A percentile compares a stretch with the other conserved stretches of the same genome.
These are phyloP conservation scores for Machimus atricapillus DNA, from an alignment of 2,888 invertebrate species.

Conservation along the genomic window DNA sequence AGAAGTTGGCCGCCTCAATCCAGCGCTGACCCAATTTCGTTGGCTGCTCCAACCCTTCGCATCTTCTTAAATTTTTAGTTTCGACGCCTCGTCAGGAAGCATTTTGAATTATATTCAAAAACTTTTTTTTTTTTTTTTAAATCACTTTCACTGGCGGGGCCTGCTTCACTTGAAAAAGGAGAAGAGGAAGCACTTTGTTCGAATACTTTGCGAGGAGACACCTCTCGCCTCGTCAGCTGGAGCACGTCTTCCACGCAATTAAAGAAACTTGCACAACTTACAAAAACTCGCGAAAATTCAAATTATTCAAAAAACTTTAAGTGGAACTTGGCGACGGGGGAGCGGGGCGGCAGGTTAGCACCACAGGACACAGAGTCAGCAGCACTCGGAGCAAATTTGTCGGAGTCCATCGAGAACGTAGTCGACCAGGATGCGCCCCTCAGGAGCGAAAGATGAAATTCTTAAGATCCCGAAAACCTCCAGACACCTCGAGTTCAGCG, in stretches of 20 bases:
- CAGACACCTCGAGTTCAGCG: constrained; percentile 31
- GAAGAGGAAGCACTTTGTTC: not conserved
- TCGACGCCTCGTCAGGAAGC: not conserved
- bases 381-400: not conserved
- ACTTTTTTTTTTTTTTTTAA: not conserved
- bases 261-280: not conserved
- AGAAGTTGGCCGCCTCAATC: not conserved
- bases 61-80: constrained; percentile 11
- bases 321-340: not conserved
- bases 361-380: not conserved
- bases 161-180: not conserved
- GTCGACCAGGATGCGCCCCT: not conserved
- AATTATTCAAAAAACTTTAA: not conserved
- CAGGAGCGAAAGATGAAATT: not conserved
- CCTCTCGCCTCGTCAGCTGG: not conserved
- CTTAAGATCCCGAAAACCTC: not conserved
- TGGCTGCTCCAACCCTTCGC: not conserved
- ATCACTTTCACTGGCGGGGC: not conserved
- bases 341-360: not conserved
- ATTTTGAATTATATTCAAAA: not conserved
- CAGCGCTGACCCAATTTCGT: constrained; percentile 21
- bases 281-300: not conserved
- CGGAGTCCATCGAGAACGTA: not conserved
- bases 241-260: not conserved
- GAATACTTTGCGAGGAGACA: not conserved